phyloP scores from a whole-genome alignment of 2,888 invertebrate genomes.

The Caenorhabditis panamensis region DNA sequence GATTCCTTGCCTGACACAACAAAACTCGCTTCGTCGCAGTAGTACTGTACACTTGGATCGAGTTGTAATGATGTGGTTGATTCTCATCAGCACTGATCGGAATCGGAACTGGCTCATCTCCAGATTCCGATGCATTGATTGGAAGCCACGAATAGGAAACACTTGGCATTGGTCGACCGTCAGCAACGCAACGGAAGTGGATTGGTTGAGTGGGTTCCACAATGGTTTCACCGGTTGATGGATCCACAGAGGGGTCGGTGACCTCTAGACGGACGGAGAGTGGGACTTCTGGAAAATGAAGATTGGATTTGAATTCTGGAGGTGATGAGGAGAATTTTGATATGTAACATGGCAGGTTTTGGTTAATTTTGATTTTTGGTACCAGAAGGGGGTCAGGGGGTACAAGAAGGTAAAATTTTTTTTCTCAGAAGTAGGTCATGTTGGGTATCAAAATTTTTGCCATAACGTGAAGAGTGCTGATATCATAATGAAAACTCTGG shows the following conservation, averaged over 20 bases:
- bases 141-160: slow-evolving; percentile 80
- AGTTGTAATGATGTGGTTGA: slow-evolving; percentile 75
- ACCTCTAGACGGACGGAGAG: slow-evolving; percentile 76
- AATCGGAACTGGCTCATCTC: slow-evolving; percentile 78
- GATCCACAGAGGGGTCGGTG: slow-evolving; percentile 70
- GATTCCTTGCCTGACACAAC: slow-evolving; percentile 79
- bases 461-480: no score
- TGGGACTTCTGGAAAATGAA: slow-evolving; percentile 75
- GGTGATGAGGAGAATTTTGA: no score
- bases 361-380: no score
- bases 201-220: slow-evolving; percentile 79
- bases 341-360: no score
- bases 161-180: slow-evolving; percentile 79
- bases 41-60: slow-evolving; percentile 76
- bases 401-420: no score
- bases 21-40: slow-evolving; percentile 75
- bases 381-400: no score
- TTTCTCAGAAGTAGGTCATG: no score
- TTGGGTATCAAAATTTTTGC: no score
- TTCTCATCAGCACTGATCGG: slow-evolving; percentile 68
- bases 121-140: slow-evolving; percentile 73
- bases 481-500: no score
- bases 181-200: slow-evolving; percentile 79
- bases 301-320: no score
- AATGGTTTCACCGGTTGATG: slow-evolving; percentile 68